Evolutionary conservation across 2,797 vertebrate species (phyloP).

Genomic region (Sebastes nivosus): DNA sequence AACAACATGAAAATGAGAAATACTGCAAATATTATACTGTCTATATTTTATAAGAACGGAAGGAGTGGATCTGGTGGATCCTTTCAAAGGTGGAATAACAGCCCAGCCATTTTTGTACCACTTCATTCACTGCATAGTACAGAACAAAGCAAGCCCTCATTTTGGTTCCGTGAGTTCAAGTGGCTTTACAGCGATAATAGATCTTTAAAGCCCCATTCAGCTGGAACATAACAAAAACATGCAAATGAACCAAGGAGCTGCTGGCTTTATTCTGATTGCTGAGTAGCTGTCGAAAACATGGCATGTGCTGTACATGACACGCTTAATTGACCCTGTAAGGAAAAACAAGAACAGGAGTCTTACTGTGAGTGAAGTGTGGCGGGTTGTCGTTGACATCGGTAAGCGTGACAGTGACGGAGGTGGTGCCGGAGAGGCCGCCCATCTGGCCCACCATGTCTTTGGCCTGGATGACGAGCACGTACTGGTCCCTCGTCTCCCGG

Average conservation of each 20-base stretch:
- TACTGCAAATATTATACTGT: not conserved
- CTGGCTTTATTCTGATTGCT: constrained; percentile 38
- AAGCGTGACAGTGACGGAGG: constrained; percentile 93
- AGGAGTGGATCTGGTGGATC: not conserved
- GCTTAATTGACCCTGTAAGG: constrained; percentile 9
- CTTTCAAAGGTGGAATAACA: constrained; percentile 5
- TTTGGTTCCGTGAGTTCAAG: constrained; percentile 40
- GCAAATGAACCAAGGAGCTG: not conserved
- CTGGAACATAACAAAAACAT: not conserved
- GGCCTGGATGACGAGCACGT: constrained; percentile 96
- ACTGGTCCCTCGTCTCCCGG: constrained; percentile 95
- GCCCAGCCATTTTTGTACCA: not conserved
- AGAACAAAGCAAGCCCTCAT: constrained; percentile 5
- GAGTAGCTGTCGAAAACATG: constrained; percentile 26
- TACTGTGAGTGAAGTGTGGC: constrained; percentile 92
- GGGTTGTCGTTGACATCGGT: constrained; percentile 97
- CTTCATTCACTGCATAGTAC: not conserved
- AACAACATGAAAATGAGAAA: not conserved
- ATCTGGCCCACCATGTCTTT: constrained; percentile 99
- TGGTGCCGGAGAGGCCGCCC: constrained; percentile 95
- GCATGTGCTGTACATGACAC: not conserved
- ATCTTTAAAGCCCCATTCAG: constrained; percentile 26
- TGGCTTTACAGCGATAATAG: constrained; percentile 25
- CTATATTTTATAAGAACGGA: not conserved
- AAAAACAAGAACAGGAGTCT: constrained; percentile 56